Conservation (phyloP, 2,797 vertebrate species). For the Sebastes diploproa region DNA sequence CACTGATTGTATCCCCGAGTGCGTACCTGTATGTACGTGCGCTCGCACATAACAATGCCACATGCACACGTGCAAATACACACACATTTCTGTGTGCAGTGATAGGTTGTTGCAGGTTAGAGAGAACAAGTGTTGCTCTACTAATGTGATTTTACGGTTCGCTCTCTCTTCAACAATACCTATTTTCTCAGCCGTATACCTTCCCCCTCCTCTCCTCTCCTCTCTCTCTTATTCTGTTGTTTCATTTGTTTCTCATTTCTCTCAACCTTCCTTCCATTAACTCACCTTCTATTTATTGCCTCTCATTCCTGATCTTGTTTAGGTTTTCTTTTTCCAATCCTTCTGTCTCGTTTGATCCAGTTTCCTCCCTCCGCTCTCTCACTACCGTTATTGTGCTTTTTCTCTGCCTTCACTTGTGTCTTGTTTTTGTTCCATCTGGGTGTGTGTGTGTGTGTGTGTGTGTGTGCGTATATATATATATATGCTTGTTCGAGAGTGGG, state of each 20-base stretch:
- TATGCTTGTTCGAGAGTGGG: slow-evolving; percentile 3
- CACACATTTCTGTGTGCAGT: neutral
- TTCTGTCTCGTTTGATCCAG: slow-evolving; percentile 7
- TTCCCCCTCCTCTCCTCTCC: neutral
- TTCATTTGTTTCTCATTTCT: slow-evolving; percentile 1
- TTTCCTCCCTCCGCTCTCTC: slow-evolving; percentile 1
- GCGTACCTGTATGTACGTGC: neutral
- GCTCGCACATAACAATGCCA: neutral
- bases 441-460: neutral
- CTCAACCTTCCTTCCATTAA: neutral
- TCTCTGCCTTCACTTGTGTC: neutral
- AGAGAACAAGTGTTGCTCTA: slow-evolving; percentile 16
- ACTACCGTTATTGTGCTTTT: neutral
- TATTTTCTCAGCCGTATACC: slow-evolving; percentile 10
- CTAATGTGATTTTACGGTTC: slow-evolving; percentile 53
- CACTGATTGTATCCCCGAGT: neutral
- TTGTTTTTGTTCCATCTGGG: neutral
- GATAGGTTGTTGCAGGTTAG: neutral
- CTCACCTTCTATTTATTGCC: neutral
- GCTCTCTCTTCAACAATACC: slow-evolving; percentile 42
- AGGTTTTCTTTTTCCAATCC: neutral
- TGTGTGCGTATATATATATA: neutral
- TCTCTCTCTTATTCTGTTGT: neutral
- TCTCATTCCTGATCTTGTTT: slow-evolving; percentile 14
- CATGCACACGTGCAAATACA: neutral